A percentile compares a stretch with the other conserved stretches of the same genome.
phyloP scores from a whole-genome alignment of 1,140 invertebrate species.

The Drosophila kurseongensis region DNA sequence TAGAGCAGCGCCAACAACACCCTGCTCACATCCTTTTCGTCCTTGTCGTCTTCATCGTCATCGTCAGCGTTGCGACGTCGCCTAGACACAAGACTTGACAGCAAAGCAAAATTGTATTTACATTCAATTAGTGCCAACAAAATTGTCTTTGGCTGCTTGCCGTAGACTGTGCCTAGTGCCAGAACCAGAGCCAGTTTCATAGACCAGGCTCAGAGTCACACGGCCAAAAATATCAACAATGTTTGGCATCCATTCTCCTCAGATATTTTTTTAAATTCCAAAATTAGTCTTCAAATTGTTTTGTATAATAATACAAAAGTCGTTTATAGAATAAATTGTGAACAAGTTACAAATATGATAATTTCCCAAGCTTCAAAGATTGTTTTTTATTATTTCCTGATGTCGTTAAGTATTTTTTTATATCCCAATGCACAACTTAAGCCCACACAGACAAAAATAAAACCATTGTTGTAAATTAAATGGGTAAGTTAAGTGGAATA shows the following conservation, averaged over 20 bases:
- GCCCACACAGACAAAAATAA: too few relatives aligned
- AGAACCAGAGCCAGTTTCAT: slow-evolving; percentile 9
- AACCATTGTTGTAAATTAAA: too few relatives aligned
- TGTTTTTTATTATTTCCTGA: background rate
- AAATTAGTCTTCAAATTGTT: background rate
- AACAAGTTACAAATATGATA: too few relatives aligned
- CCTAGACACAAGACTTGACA: slow-evolving; percentile 83
- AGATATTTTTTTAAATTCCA: background rate
- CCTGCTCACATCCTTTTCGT: slow-evolving; percentile 14
- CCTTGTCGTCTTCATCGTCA: slow-evolving; percentile 39
- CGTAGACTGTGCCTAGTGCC: slow-evolving; percentile 65
- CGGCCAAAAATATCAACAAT: slow-evolving; percentile 27
- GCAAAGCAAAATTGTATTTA: slow-evolving; percentile 83
- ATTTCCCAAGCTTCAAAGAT: background rate
- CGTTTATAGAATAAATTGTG: background rate
- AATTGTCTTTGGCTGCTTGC: slow-evolving; percentile 82
- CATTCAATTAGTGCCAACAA: slow-evolving; percentile 83
- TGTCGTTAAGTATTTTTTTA: background rate
- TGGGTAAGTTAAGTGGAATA: too few relatives aligned
- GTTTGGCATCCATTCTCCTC: background rate
- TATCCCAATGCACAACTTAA: too few relatives aligned
- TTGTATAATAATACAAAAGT: background rate
- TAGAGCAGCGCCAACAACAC: slow-evolving; percentile 33
- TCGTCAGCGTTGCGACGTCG: slow-evolving; percentile 41
- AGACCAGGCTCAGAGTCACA: slow-evolving; percentile 4